These are phyloP conservation scores for Meiosimyza decipiens DNA, from an alignment of 2,888 invertebrate genomes.

Conservation along the genomic window DNA sequence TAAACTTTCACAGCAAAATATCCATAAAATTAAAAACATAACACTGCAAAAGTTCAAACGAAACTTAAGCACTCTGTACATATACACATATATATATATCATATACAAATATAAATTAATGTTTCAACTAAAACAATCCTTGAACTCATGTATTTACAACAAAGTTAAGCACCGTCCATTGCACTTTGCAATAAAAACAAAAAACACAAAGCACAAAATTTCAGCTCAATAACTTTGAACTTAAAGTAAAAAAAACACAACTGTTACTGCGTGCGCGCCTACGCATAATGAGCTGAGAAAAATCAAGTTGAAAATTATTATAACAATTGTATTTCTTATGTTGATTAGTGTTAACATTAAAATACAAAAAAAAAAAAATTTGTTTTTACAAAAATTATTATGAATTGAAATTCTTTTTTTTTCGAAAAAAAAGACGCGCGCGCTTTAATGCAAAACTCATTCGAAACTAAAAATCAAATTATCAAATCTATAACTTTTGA, in stretches of 20 bases:
- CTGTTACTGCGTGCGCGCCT: conserved; percentile 58
- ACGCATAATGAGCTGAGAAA: conserved; percentile 53
- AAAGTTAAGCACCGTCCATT: background rate
- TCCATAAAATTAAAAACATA: too few species aligned
- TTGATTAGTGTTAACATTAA: conserved; percentile 26
- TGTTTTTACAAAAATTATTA: background rate
- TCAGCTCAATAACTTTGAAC: conserved; percentile 23
- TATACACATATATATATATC: too few species aligned
- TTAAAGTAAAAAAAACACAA: conserved; percentile 50
- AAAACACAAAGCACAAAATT: conserved; percentile 19
- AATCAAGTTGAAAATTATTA: background rate
- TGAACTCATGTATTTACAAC: background rate
- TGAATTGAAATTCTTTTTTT: background rate
- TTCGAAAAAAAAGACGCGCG: conserved; percentile 20
- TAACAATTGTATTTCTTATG: background rate
- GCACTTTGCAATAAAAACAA: background rate
- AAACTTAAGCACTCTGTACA: too few species aligned
- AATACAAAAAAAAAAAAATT: background rate
- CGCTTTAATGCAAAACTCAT: conserved; percentile 37
- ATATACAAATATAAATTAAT: too few species aligned
- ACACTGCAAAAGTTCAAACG: too few species aligned
- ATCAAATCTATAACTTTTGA: background rate
- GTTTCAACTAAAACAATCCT: background rate
- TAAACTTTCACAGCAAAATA: too few species aligned
- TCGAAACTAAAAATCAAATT: conserved; percentile 32